Evolutionary conservation across 1,140 invertebrate species (phyloP), one percentile per base, ranked within the genome.

Genomic region (Eufriesea mexicana): DNA sequence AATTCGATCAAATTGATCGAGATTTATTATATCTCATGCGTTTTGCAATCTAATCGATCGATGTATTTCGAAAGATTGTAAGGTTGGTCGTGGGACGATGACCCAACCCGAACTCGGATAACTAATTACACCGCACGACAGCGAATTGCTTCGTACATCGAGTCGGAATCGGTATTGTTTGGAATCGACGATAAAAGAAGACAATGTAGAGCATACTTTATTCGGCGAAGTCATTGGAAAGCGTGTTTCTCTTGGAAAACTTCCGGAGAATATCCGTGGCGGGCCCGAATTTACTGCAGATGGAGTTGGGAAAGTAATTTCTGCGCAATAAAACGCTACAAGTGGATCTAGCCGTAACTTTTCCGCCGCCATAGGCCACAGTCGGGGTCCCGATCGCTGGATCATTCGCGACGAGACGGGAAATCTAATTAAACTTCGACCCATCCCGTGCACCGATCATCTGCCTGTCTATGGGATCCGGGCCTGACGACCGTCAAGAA

Each of bases 241-340:
- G 18, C n/a, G 18, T 42, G 23, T 25, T 66, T 55, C 59, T 51
- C 45, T 54, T 23, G 0, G 16, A 16, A 35, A 81, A 67, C 23
- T 75, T 75, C 8, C 8, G 6, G 20, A 9, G 42, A 57, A 55
- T 18, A 14, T 55, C 35, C 18, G 59, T n/a, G n/a, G 28, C n/a
- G 25, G 51, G 16, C 54, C 18, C 61, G 42, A 57, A 76, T 76
- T 66, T 82, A 76, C 79, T 67, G 79, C 79, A 49, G 72, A 82
- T 82, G 14, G 72, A 82, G 72, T 82, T 82, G 28, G 16, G 25
- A 66, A 82, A 82, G 79, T 67, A 82, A 82, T 82, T 57, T 73
- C 51, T n/a, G 20, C 5, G 72, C 73, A 42, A 76, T 82, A 82
- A 76, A 76, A 82, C 62, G 79, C 45, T 49, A 67, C 79, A 76